Evolutionary conservation across 2,113 vertebrate species (phyloP).

Genomic region (Coptodon rendalli): DNA sequence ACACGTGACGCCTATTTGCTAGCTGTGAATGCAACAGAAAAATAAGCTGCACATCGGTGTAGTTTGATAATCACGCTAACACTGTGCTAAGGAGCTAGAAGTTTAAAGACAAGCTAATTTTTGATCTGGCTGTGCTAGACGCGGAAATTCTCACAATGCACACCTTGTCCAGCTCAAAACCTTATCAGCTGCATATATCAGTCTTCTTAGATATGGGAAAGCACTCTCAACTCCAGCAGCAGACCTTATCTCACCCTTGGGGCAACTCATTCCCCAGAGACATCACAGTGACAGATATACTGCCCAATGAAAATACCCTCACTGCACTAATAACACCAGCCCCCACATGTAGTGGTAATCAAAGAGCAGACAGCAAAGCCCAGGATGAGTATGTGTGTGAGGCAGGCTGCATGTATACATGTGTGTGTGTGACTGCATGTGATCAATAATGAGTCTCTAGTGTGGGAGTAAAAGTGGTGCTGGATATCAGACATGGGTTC

Average conservation of each 20-base stretch:
- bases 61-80: not conserved
- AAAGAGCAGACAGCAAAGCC: slow-evolving; percentile 34
- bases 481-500: slow-evolving; percentile 24
- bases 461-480: not conserved
- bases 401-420: not conserved
- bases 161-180: not conserved
- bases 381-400: not conserved
- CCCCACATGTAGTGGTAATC: slow-evolving; percentile 34
- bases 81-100: not conserved
- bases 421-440: not conserved
- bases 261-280: slow-evolving; percentile 34
- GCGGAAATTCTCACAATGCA: not conserved
- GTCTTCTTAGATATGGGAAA: not conserved
- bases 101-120: not conserved
- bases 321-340: slow-evolving; percentile 12
- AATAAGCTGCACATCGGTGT: not conserved
- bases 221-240: not conserved
- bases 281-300: slow-evolving; percentile 39
- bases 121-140: not conserved
- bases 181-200: slow-evolving; percentile 12
- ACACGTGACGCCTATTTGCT: not conserved
- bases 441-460: slow-evolving; percentile 33
- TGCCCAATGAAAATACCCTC: slow-evolving; percentile 31
- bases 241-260: slow-evolving; percentile 6
- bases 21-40: not conserved